These are phyloP conservation scores for Muscidifurax raptorellus DNA, from an alignment of 1,140 invertebrate species.

Conservation along the genomic window DNA sequence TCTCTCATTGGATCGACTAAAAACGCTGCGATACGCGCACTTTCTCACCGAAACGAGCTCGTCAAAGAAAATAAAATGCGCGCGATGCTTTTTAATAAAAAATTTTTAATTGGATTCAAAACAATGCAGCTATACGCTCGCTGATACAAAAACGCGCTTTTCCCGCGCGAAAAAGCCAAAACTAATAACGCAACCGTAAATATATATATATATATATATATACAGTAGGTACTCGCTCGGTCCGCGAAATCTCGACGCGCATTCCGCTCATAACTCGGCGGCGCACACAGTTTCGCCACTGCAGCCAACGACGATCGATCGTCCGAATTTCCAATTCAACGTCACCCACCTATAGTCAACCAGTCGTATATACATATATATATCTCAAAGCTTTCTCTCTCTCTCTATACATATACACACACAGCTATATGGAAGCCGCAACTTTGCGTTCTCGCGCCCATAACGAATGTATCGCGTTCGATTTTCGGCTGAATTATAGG, in stretches of 20 bases:
- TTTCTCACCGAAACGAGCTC: neutral
- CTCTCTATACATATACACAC: neutral
- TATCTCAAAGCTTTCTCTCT: neutral
- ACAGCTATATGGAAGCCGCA: neutral
- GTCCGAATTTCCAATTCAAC: constrained; percentile 20
- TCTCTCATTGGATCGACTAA: too few species aligned
- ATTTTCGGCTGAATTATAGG: constrained; percentile 32
- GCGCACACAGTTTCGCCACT: neutral
- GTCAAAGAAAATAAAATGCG: too few species aligned
- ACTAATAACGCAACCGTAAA: neutral
- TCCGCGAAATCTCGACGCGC: neutral
- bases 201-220: too few species aligned
- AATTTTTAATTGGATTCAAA: too few species aligned
- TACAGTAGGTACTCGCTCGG: too few species aligned
- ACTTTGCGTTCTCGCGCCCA: neutral
- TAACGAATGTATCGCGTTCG: constrained; percentile 1
- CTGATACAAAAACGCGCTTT: too few species aligned
- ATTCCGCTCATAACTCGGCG: neutral
- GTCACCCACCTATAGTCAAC: neutral
- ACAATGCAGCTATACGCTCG: too few species aligned
- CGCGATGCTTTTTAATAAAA: too few species aligned
- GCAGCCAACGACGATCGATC: constrained; percentile 10
- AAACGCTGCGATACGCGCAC: neutral
- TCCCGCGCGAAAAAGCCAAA: neutral
- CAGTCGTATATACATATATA: neutral